Evolutionary conservation across 1,140 invertebrate genomes (phyloP), one percentile per base, ranked within the genome.

Genomic region (Mesaphorura yosii): DNA sequence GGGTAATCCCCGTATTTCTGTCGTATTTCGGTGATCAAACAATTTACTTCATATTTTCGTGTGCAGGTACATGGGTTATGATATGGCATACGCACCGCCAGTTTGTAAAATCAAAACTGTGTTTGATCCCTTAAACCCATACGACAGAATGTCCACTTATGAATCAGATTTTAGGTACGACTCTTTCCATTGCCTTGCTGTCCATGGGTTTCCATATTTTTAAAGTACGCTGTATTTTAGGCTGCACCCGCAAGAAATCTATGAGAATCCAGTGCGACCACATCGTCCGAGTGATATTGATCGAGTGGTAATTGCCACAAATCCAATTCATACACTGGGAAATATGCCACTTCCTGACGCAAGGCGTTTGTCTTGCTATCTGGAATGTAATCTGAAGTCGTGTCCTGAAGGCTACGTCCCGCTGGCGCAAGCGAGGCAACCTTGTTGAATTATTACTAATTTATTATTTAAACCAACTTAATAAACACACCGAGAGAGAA

Each of bases 101-200:
- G 58, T 63, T 10, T 59, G 61, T 37, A 63, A 63, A 58, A 53
- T 63, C 7, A 55, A 59, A 38, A 55, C 49, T 28, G 29, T 26
- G 1, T 27, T 62, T 17, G 50, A 62, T 37, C 47, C 20, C 1
- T 6, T 17, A 1, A 49, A 59, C 46, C 57, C 60, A 0, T 53
- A 59, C n/a, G 55, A 53, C n/a, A 40, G 42, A 3, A 40, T 59
- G 19, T 59, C 60, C 4, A 39, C 37, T 0, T 58, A 62, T 41
- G 53, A 58, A 48, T 26, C 37, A 2, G 47, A 58, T 29, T 62
- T 37, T 28, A 40, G 46, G 60, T 58, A 55, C 34, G 37, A 31
- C 14, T 42, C 14, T 39, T n/a, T 34, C 31, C 45, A 50, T 25
- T 27, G 28, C 26, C 12, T 52, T 22, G 23, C 19, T 29, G 19